Conservation (phyloP, 2,888 invertebrate genomes). For the Cephus sareptanus region DNA sequence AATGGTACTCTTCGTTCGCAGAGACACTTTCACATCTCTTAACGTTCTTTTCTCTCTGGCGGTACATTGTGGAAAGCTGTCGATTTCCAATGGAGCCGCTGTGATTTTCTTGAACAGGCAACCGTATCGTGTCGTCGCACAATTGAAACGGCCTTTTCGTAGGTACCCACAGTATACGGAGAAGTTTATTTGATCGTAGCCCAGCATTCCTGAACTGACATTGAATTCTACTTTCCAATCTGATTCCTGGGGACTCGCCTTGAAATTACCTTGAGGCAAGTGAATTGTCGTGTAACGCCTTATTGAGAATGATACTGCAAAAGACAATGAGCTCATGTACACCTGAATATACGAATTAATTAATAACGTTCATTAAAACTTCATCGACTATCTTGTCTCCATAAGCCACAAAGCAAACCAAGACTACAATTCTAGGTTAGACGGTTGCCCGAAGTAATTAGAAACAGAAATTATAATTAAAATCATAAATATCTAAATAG, state of each 20-base stretch:
- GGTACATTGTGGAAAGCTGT: not conserved
- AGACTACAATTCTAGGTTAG: not conserved
- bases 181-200: not conserved
- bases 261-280: not conserved
- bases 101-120: not conserved
- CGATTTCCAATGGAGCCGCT: not conserved
- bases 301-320: not conserved
- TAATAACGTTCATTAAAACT: not conserved
- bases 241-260: conserved; percentile 19
- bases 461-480: not conserved
- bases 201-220: conserved; percentile 33
- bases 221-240: conserved; percentile 48
- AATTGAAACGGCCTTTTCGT: not conserved
- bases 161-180: not conserved
- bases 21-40: not conserved
- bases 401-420: not conserved
- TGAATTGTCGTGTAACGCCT: not conserved
- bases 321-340: not conserved
- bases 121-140: not conserved
- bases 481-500: not conserved
- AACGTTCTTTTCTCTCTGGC: not conserved
- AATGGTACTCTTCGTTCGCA: not conserved
- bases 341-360: not conserved
- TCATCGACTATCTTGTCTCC: not conserved
- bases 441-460: not conserved